Evolutionary conservation across 2,888 invertebrate genomes (phyloP).

Genomic region (Thera obeliscata): DNA sequence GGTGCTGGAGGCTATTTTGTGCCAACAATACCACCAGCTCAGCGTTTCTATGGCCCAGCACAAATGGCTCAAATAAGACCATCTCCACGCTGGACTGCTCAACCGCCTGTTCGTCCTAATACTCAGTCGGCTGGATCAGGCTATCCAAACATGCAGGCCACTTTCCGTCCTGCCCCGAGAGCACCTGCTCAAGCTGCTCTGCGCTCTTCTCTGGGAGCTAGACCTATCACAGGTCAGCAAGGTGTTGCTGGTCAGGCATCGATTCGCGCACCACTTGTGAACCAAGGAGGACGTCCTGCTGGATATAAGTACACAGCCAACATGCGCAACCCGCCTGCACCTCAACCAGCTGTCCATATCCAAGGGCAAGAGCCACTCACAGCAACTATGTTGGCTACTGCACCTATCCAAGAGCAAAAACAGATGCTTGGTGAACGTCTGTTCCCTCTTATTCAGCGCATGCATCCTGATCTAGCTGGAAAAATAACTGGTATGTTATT

Average conservation of each 20-base stretch:
- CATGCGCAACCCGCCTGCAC: conserved; percentile 94
- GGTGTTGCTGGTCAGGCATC: conserved; percentile 87
- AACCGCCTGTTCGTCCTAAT: conserved; percentile 91
- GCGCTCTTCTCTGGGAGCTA: conserved; percentile 89
- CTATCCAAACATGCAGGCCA: conserved; percentile 90
- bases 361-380: conserved; percentile 98
- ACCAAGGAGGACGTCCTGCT: conserved; percentile 88
- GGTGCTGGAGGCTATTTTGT: conserved; percentile 95
- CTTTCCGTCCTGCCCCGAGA: conserved; percentile 87
- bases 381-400: conserved; percentile 98
- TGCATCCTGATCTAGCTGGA: conserved; percentile 97
- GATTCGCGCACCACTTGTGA: conserved; percentile 88
- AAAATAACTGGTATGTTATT: conserved; percentile 99
- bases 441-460: conserved; percentile 97
- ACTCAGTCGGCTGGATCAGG: conserved; percentile 87
- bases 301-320: conserved; percentile 95
- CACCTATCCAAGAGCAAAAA: conserved; percentile 98
- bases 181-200: conserved; percentile 86
- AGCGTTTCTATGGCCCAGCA: conserved; percentile 95
- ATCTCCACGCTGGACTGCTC: conserved; percentile 95
- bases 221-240: conserved; percentile 95
- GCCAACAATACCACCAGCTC: conserved; percentile 95
- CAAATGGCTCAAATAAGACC: conserved; percentile 96
- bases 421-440: conserved; percentile 99
- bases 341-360: conserved; percentile 94